These are phyloP conservation scores for Boulengerochromis microlepis DNA, from an alignment of 2,113 vertebrate genomes.

Conservation along the genomic window DNA sequence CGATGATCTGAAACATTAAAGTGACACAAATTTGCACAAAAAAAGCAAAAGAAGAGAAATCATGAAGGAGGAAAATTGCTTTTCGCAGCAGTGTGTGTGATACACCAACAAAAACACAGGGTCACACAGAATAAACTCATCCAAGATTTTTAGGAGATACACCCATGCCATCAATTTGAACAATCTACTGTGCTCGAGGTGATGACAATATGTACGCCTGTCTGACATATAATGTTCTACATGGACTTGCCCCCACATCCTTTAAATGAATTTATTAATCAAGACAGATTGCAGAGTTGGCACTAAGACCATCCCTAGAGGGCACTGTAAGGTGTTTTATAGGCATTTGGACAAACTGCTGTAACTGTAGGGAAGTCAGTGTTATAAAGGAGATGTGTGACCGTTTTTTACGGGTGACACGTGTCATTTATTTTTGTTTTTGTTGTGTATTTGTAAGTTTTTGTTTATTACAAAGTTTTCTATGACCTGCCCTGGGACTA, in stretches of 20 bases:
- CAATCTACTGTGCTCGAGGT: neutral
- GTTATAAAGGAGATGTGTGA: neutral
- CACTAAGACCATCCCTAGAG: neutral
- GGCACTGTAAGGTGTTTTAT: neutral
- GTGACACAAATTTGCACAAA: neutral
- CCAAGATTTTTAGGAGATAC: neutral
- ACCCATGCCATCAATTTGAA: neutral
- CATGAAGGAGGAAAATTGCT: neutral
- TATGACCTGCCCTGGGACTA: neutral
- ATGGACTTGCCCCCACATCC: neutral
- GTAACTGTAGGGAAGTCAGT: accelerated
- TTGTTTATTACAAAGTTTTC: neutral
- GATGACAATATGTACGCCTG: neutral
- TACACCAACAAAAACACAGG: neutral
- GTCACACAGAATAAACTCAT: neutral
- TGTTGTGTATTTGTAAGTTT: neutral
- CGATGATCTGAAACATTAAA: neutral
- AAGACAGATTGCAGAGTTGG: neutral
- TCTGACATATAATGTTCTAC: neutral
- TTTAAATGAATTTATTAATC: neutral
- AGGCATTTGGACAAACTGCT: neutral
- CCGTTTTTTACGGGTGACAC: accelerated
- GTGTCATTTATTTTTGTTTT: neutral
- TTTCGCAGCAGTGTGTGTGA: neutral
- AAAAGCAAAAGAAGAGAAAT: neutral